Evolutionary conservation across 2,113 vertebrate species (phyloP), one percentile per base, ranked within the genome.

Genomic region (Prinia subflava): DNA sequence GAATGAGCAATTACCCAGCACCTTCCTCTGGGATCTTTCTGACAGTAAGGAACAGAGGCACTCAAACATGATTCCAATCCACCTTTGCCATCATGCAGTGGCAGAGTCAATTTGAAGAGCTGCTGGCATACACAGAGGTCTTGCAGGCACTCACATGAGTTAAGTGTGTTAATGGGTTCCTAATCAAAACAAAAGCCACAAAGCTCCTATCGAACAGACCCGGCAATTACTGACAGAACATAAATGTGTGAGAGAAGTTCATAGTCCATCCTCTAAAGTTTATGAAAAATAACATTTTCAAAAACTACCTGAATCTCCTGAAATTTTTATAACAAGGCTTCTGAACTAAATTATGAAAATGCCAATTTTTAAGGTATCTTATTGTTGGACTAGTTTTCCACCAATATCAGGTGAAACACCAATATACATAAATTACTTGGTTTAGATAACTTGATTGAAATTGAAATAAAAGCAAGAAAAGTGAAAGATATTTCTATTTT

Each of bases 1-100:
- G 86, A 94, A 91, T 27, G 59, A 95, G 90, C 94, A 95, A 96
- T 97, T 96, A 95, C 30, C 70, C 86, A 94, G 84, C 73, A 89
- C 53, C 71, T 86, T 94, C 95, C 94, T 91, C 83, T 93, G 93
- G 92, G 92, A 95, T 93, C 47, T 93, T 68, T 83, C 60, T 37
- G 78, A 69, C 89, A 95, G 71, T 46, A 69, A 80, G 92, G 89
- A 95, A 56, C 57, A 83, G 93, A 91, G 55, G 87, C 87, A 88
- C 96, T 96, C 62, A 57, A 64, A 79, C 83, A 87, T 69, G 91
- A 92, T 87, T 95, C 87, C 87, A 84, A 94, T 76, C 81, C 87
- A 87, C 84, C 90, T 87, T 80, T 91, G 89, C 79, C 84, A 88
- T 46, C 76, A 88, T 41, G 33, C 79, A 84, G 88, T 0, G 5